Percentiles rank a stretch among this genome's conserved stretches.
Conservation (phyloP, 2,113 vertebrate genomes). For the Poeciliopsis prolifica region DNA sequence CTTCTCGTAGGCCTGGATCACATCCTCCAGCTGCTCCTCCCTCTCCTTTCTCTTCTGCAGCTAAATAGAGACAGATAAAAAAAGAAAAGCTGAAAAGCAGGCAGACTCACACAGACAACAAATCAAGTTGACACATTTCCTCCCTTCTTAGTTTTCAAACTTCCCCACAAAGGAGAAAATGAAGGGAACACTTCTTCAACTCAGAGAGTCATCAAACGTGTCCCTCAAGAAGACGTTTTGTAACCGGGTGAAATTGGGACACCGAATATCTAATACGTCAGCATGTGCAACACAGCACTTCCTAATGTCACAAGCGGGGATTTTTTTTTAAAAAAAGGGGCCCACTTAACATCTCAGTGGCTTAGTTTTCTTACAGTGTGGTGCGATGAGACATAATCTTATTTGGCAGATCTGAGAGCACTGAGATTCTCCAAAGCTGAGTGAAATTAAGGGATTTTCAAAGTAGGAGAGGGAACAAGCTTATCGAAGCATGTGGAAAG, state of each 20-base stretch:
- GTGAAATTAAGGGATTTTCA: slow-evolving; percentile 10
- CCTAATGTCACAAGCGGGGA: not conserved
- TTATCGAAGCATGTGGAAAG: slow-evolving; percentile 1
- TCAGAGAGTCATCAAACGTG: slow-evolving; percentile 36
- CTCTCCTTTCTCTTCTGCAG: slow-evolving; percentile 95
- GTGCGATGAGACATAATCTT: slow-evolving; percentile 22
- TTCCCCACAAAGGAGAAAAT: slow-evolving; percentile 7
- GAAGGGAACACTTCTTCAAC: slow-evolving; percentile 15
- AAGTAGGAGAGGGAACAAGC: not conserved
- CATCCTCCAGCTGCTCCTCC: slow-evolving; percentile 95
- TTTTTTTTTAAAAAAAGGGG: not conserved
- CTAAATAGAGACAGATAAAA: slow-evolving; percentile 63
- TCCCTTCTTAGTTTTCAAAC: slow-evolving; percentile 33
- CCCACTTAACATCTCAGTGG: slow-evolving; percentile 11
- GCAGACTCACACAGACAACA: not conserved
- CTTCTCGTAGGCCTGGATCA: slow-evolving; percentile 98
- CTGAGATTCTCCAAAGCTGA: not conserved
- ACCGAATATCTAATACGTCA: slow-evolving; percentile 24
- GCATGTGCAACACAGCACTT: not conserved
- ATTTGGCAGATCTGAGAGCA: slow-evolving; percentile 20
- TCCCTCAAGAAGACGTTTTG: slow-evolving; percentile 38
- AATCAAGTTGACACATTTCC: slow-evolving; percentile 10
- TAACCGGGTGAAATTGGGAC: slow-evolving; percentile 48
- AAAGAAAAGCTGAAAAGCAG: not conserved
- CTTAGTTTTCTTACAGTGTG: slow-evolving; percentile 5